phyloP scores from a whole-genome alignment of 2,888 invertebrate species.

The Diarsia dahlii region DNA sequence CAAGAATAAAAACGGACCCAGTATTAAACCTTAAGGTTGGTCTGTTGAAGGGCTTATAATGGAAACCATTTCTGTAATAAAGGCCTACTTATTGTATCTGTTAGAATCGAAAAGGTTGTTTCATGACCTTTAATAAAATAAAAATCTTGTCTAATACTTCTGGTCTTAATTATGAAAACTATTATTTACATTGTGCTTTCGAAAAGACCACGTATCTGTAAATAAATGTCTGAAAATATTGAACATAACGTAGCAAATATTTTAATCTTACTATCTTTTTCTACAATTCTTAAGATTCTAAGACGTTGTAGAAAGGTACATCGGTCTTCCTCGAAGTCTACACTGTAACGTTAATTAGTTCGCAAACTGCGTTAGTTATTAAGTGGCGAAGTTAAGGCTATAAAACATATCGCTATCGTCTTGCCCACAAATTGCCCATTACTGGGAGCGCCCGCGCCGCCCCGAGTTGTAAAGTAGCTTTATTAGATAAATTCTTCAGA shows the following conservation, averaged over 20 bases:
- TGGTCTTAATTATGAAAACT: not conserved
- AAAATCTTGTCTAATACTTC: not conserved
- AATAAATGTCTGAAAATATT: not conserved
- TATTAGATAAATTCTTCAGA: not conserved
- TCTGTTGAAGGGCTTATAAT: not conserved
- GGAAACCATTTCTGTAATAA: constrained; percentile 9
- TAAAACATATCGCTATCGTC: constrained; percentile 48
- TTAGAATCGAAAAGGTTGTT: not conserved
- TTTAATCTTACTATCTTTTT: not conserved
- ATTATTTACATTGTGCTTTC: not conserved
- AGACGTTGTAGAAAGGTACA: not conserved
- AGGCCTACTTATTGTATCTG: not conserved
- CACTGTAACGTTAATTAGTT: constrained; percentile 52
- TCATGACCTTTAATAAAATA: not conserved
- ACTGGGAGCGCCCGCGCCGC: not conserved
- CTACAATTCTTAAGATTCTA: not conserved
- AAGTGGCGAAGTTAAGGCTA: constrained; percentile 52
- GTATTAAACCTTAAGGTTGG: too few relatives aligned
- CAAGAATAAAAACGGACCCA: too few relatives aligned
- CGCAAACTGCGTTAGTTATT: constrained; percentile 56
- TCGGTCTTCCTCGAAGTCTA: not conserved
- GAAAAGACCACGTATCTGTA: not conserved
- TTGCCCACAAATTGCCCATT: constrained; percentile 38
- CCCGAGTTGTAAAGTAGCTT: constrained; percentile 15
- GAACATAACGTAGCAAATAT: not conserved